Evolutionary conservation across 2,113 vertebrate species (phyloP).

Genomic region (Mohoua ochrocephala): DNA sequence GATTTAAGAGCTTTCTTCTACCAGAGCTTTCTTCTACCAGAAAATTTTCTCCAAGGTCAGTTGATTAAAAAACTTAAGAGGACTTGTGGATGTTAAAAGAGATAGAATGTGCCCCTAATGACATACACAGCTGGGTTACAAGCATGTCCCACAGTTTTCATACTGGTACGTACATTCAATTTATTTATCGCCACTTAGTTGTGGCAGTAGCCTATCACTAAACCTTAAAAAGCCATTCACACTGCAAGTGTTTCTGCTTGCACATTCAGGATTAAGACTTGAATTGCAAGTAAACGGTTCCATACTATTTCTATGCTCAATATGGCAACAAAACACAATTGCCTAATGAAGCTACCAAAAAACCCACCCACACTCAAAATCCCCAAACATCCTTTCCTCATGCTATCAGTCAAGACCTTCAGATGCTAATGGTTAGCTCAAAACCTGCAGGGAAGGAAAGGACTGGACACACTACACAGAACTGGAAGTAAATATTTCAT

Average conservation of each 20-base stretch:
- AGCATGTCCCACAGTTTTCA: not conserved
- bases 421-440: not conserved
- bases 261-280: not conserved
- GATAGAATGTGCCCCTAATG: not conserved
- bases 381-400: not conserved
- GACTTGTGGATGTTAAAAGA: not conserved
- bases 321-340: not conserved
- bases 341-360: not conserved
- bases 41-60: not conserved
- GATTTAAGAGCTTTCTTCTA: not conserved
- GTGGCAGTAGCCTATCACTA: not conserved
- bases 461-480: not conserved
- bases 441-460: not conserved
- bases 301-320: not conserved
- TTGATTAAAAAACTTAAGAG: not conserved
- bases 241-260: not conserved
- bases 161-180: not conserved
- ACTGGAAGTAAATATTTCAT: not conserved
- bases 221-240: not conserved
- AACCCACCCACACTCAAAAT: not conserved
- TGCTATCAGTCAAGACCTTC: not conserved
- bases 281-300: not conserved
- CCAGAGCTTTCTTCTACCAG: not conserved
- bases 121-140: not conserved
- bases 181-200: not conserved